These are phyloP conservation scores for Denticeps clupeoides DNA, from an alignment of 2,797 vertebrate species.

Conservation along the genomic window DNA sequence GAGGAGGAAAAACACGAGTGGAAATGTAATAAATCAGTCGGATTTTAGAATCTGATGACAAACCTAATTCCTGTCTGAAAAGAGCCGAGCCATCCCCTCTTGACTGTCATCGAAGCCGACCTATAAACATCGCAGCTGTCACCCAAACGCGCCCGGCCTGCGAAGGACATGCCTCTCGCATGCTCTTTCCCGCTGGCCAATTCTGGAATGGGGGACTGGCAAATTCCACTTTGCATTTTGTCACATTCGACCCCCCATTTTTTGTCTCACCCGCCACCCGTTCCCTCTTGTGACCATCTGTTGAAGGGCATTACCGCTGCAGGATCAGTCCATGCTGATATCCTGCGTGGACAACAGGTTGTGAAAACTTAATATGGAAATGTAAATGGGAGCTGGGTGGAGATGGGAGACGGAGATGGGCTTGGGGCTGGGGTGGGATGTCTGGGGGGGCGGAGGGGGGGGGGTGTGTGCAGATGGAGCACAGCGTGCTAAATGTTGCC, in stretches of 20 bases:
- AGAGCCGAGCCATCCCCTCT: slow-evolving; percentile 59
- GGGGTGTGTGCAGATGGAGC: too few relatives aligned
- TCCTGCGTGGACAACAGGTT: slow-evolving; percentile 47
- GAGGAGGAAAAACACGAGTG: slow-evolving; percentile 41
- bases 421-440: neutral
- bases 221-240: slow-evolving; percentile 79
- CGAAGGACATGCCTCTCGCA: slow-evolving; percentile 77
- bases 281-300: slow-evolving; percentile 57
- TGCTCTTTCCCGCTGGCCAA: slow-evolving; percentile 58
- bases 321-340: slow-evolving; percentile 57
- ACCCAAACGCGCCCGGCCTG: slow-evolving; percentile 56
- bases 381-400: slow-evolving; percentile 23
- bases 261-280: slow-evolving; percentile 4
- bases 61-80: slow-evolving; percentile 75
- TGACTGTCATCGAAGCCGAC: slow-evolving; percentile 75
- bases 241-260: slow-evolving; percentile 47
- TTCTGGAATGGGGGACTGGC: slow-evolving; percentile 64
- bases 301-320: slow-evolving; percentile 61
- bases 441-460: slow-evolving; percentile 5
- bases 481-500: slow-evolving; percentile 62
- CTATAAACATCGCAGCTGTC: slow-evolving; percentile 92
- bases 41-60: slow-evolving; percentile 87
- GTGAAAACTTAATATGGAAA: slow-evolving; percentile 52
- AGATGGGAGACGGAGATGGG: slow-evolving; percentile 11
- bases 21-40: slow-evolving; percentile 73